Evolutionary conservation across 2,113 vertebrate species (phyloP), one percentile per base, ranked within the genome.

Genomic region (Xerus inauris): DNA sequence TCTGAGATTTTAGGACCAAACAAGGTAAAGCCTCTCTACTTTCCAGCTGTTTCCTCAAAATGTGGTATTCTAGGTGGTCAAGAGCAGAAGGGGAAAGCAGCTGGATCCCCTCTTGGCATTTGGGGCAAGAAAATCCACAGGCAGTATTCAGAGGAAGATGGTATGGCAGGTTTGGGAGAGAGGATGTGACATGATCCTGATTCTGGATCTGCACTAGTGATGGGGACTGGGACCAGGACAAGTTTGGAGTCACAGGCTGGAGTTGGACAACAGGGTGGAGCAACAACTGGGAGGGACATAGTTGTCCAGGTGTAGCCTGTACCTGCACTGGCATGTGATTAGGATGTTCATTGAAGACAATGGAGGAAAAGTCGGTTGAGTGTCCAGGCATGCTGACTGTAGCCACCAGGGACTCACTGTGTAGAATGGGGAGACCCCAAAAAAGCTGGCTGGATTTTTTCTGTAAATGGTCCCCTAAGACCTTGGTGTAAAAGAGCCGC

Each of bases 41-140:
- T 26, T 83, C 51, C 10, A 1, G 2, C 20, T 80, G 17, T 17
- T 89, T 89, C 35, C 57, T 84, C 17, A 88, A 57, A 35, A 49
- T 24, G 6, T 65, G 35, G 8, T 2, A 2, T 13, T 84, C 88
- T 40, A 64, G 5, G 2, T 22, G 6, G 57, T 40, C 51, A 80
- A 28, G 59, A 32, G 57, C 11, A 69, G 2, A 3, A 38, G 4
- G 7, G 40, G 12, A 51, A 6, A 30, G 62, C 11, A 30, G 24
- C 26, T 14, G 20, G 11, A 5, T 12, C 22, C 81, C 35, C 0
- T 45, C 54, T 11, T 62, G 28, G n/a, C 9, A 2, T 14, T 0
- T 6, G 47, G 59, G 32, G 0, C 2, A 24, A 7, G 57, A 67
- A 57, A 5, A 13, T 1, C 5, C 14, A n/a, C 3, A 14, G 26